phyloP scores from a whole-genome alignment of 2,888 invertebrate species.

The Oeneis ivallda region DNA sequence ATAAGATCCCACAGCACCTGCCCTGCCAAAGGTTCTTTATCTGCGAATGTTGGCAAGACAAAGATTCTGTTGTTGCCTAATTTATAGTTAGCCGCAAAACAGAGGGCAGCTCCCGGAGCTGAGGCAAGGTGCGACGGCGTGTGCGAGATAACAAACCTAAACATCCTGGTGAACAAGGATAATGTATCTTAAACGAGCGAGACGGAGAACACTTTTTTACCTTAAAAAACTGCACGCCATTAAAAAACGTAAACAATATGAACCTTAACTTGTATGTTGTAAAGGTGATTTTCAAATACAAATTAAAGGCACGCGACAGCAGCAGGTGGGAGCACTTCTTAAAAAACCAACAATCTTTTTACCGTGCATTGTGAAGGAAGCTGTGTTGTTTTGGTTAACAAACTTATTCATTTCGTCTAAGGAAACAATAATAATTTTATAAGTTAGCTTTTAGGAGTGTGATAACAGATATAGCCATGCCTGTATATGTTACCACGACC shows the following conservation, averaged over 20 bases:
- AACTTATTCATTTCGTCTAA: slow-evolving; percentile 36
- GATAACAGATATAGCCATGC: background rate
- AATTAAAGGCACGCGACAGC: slow-evolving; percentile 69
- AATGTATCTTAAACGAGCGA: slow-evolving; percentile 61
- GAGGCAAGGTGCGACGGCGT: slow-evolving; percentile 73
- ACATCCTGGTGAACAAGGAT: slow-evolving; percentile 73
- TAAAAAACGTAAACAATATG: slow-evolving; percentile 28
- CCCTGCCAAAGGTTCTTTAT: slow-evolving; percentile 65
- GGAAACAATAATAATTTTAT: slow-evolving; percentile 1
- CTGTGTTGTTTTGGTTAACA: slow-evolving; percentile 55
- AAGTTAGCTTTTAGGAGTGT: background rate
- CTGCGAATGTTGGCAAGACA: slow-evolving; percentile 66
- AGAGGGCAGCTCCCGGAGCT: slow-evolving; percentile 56
- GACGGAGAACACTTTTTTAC: slow-evolving; percentile 64
- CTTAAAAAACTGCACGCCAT: slow-evolving; percentile 60
- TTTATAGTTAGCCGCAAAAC: slow-evolving; percentile 66
- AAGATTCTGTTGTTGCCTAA: slow-evolving; percentile 66
- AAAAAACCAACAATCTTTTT: slow-evolving; percentile 74
- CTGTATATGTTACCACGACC: background rate
- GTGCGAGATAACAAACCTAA: slow-evolving; percentile 77
- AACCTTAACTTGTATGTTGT: slow-evolving; percentile 39
- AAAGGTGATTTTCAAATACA: slow-evolving; percentile 42
- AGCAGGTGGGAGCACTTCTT: slow-evolving; percentile 76
- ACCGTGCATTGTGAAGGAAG: slow-evolving; percentile 63
- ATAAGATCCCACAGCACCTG: slow-evolving; percentile 70